Conservation (phyloP, 2,888 invertebrate genomes). For the Dolomedes plantarius region DNA sequence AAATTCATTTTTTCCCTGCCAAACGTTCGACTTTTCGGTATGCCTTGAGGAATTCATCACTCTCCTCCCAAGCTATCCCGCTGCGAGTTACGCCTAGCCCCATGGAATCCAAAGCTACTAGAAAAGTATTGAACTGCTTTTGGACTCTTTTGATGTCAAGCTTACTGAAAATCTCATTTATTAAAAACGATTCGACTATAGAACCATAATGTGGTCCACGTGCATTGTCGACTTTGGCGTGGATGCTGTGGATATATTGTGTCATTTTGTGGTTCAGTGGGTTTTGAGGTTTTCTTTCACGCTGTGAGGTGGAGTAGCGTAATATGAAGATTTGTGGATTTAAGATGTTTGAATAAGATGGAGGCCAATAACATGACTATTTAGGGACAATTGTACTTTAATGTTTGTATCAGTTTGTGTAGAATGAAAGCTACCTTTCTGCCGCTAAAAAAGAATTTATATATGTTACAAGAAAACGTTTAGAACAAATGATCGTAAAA, state of each 20-base stretch:
- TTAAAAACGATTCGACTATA: conserved; percentile 39
- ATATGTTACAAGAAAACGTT: too few relatives aligned
- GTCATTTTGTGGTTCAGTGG: conserved; percentile 51
- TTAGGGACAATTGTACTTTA: too few relatives aligned
- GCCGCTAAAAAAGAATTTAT: too few relatives aligned
- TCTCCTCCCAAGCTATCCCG: conserved; percentile 12
- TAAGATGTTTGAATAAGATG: background rate
- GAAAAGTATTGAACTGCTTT: conserved; percentile 23
- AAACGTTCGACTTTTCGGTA: background rate
- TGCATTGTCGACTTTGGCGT: conserved; percentile 35
- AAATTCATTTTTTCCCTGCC: background rate
- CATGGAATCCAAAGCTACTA: background rate
- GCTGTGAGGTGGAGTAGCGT: background rate
- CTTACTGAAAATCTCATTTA: conserved; percentile 57
- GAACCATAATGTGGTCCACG: conserved; percentile 27
- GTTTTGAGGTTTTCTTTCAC: conserved; percentile 5
- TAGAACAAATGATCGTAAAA: too few relatives aligned
- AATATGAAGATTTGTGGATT: background rate
- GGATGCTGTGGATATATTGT: conserved; percentile 30
- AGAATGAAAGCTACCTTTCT: too few relatives aligned
- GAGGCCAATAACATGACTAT: too few relatives aligned
- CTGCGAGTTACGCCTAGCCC: background rate
- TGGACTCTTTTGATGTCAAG: conserved; percentile 25
- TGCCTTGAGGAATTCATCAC: background rate
- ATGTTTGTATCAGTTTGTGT: too few relatives aligned